A percentile compares a stretch with the other conserved stretches of the same genome.
These are phyloP conservation scores for Semicossyphus pulcher DNA, from an alignment of 2,113 vertebrate genomes.

Conservation along the genomic window DNA sequence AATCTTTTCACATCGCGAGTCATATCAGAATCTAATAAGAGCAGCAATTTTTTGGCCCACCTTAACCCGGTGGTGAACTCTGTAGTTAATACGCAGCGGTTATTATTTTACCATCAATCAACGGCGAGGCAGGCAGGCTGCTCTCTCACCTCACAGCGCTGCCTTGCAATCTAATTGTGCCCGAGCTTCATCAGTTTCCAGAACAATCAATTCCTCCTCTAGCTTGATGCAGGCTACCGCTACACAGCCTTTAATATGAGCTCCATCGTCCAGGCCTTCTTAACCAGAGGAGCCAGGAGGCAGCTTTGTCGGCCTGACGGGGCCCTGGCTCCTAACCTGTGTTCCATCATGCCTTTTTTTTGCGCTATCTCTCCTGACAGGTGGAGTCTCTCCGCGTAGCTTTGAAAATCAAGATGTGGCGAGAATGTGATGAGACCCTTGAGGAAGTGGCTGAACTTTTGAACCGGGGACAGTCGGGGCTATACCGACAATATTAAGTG, in stretches of 20 bases:
- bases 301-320: slow-evolving; percentile 77
- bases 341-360: slow-evolving; percentile 89
- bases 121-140: slow-evolving; percentile 80
- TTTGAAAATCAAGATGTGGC: slow-evolving; percentile 81
- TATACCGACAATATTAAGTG: slow-evolving; percentile 77
- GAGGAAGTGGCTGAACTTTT: slow-evolving; percentile 85
- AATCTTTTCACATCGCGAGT: slow-evolving; percentile 78
- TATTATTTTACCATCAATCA: slow-evolving; percentile 99
- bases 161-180: slow-evolving; percentile 98
- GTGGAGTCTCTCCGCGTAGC: slow-evolving; percentile 71
- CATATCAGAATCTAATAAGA: slow-evolving; percentile 92
- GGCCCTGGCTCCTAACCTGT: slow-evolving; percentile 82
- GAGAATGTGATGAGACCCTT: slow-evolving; percentile 82
- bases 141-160: slow-evolving; percentile 92
- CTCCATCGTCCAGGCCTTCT: slow-evolving; percentile 89
- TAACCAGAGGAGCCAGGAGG: slow-evolving; percentile 86
- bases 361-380: slow-evolving; percentile 87
- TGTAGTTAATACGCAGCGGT: slow-evolving; percentile 95
- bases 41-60: slow-evolving; percentile 91
- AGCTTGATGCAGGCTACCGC: slow-evolving; percentile 88
- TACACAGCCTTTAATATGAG: slow-evolving; percentile 90
- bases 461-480: slow-evolving; percentile 78
- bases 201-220: slow-evolving; percentile 91
- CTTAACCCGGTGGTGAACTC: slow-evolving; percentile 97
- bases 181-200: slow-evolving; percentile 96